Base-by-base conservation (phyloP, 2,888 invertebrate species). In the Polietes domitor region DNA sequence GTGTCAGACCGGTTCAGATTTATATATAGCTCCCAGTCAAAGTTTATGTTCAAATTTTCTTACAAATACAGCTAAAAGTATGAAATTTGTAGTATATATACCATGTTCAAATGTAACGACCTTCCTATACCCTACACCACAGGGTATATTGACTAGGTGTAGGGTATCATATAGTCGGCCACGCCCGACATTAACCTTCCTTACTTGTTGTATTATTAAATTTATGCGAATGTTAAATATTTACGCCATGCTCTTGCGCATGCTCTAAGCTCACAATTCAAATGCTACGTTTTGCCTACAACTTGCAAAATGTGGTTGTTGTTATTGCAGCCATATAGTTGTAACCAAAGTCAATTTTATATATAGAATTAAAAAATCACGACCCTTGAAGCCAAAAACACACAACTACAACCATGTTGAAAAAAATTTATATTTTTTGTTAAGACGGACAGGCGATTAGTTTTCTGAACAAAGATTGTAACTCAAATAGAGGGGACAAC, bases 201-300 rank as follows among this genome's bases (percentile, higher is more conserved):
- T 37, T 3, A 10, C 12, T 37, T 37, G 7, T 9, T 0, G 63
- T 65, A 17, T 74, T 26, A 70, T 28, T 77, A 91, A 90, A 89
- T 87, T 86, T 87, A 87, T 87, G 86, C 86, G 86, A 87, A 86
- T 86, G 85, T 85, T 83, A 86, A 86, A 86, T 87, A 86, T 86
- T 86, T 85, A 81, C 81, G 85, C 80, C 80, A 83, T 85, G 83
- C 83, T 76, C 82, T 82, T 85, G 86, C 82, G 86, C 85, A 86
- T 83, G 86, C 85, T 84, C 85, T 80, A 37, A 83, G 77, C 77
- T 53, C 83, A 83, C 83, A 83, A 86, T 83, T 83, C 83, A 83
- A 83, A 77, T 74, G 74, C 77, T 73, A 80, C 79, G 80, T 79
- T 75, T 76, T 76, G 75, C 41, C 37, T 73, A 55, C 4, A 77